Base-by-base conservation (phyloP, 2,888 invertebrate genomes). In the Drosophila flavopinicola region DNA sequence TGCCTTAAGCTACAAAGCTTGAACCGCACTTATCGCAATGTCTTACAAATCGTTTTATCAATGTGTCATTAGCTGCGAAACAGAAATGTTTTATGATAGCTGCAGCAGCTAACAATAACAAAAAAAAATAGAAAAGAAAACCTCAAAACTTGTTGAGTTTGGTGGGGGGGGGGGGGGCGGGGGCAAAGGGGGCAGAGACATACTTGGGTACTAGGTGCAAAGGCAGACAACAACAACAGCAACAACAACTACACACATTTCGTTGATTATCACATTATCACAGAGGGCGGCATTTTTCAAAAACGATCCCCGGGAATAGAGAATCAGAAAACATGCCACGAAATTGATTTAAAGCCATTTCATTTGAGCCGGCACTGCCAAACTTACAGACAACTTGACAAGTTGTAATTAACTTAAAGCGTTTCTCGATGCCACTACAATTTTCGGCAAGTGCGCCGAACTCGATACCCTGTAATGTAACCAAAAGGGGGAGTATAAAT, bases 351-450 rank as follows among this genome's bases (percentile, higher is more conserved):
- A 76, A 78, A 54, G 78, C 71, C 77, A 71, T 58, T 75, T 72
- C 72, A 75, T 75, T 75, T 76, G 72, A 75, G 76, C 76, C 67
- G 72, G 51, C 51, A 68, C 15, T 64, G 67, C 57, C 68, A 70
- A 72, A 76, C 51, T 72, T 71, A 60, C 76, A 72, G 49, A 75
- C 69, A 71, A 66, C 48, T 68, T 70, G 87, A 86, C 80, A 86
- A 66, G 58, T 53, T 85, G 83, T 87, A 88, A 88, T 88, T 88
- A 88, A 86, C 88, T 87, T 89, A 89, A 88, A 88, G 78, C 79
- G 74, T 73, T 88, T 77, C 49, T 57, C 58, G 56, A 51, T 68
- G 41, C 54, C 54, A 44, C 20, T 27, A 35, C 20, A 35, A 64
- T 41, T 20, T 33, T 45, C 27, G 48, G 52, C 59, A 51, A 47